Evolutionary conservation across 2,888 invertebrate genomes (phyloP).

Genomic region (Entomobrya proxima): DNA sequence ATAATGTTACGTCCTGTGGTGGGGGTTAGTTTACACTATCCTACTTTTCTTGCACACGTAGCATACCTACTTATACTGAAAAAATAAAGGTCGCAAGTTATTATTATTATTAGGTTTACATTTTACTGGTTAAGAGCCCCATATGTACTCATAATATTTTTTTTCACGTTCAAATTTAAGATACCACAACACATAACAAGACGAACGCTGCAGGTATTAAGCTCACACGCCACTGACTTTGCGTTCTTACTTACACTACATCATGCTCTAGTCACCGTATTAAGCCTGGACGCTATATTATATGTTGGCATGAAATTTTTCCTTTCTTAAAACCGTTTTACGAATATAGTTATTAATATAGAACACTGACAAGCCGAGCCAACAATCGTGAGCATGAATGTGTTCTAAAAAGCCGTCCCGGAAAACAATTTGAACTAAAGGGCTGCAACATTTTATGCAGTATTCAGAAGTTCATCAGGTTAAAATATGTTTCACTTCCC

Average conservation of each 20-base stretch:
- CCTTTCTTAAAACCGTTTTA: too few species aligned
- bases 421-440: too few species aligned
- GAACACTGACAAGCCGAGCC: too few species aligned
- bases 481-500: too few species aligned
- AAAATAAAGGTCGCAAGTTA: conserved; percentile 16
- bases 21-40: neutral
- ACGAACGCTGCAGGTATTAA: neutral
- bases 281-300: too few species aligned
- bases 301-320: too few species aligned
- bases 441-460: too few species aligned
- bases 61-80: neutral
- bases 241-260: neutral
- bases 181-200: neutral
- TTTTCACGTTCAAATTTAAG: conserved; percentile 43
- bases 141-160: conserved; percentile 17
- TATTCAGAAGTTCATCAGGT: too few species aligned
- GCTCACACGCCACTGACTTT: conserved; percentile 9
- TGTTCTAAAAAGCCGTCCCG: too few species aligned
- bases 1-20: neutral
- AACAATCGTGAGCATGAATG: too few species aligned
- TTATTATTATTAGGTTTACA: conserved; percentile 34
- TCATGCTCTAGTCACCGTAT: neutral
- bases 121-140: neutral
- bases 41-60: neutral
- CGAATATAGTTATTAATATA: too few species aligned